phyloP scores from a whole-genome alignment of 2,113 vertebrate species.

The Arothron firmamentum region DNA sequence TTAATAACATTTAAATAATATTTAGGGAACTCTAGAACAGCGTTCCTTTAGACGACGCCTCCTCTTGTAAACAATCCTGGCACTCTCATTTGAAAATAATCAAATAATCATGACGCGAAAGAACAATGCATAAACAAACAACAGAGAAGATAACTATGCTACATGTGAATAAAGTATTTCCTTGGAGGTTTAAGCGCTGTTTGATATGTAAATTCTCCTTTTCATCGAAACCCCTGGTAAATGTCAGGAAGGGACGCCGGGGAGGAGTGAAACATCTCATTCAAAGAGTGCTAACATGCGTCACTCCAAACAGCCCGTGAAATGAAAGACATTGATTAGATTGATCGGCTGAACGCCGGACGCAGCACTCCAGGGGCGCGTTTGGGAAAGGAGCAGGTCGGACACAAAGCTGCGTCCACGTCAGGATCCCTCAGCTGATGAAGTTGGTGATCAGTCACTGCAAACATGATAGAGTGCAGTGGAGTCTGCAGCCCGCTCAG shows the following conservation, averaged over 20 bases:
- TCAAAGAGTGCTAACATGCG: slow-evolving; percentile 56
- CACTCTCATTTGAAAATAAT: slow-evolving; percentile 48
- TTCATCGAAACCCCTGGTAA: slow-evolving; percentile 49
- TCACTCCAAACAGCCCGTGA: slow-evolving; percentile 57
- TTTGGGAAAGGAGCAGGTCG: slow-evolving; percentile 61
- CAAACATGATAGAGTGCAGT: slow-evolving; percentile 1
- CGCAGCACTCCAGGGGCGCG: slow-evolving; percentile 22
- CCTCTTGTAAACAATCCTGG: slow-evolving; percentile 26
- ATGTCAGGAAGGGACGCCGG: slow-evolving; percentile 56
- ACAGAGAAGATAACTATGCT: slow-evolving; percentile 39
- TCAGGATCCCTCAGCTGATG: slow-evolving; percentile 35
- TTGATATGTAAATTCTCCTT: slow-evolving; percentile 72
- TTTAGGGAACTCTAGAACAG: slow-evolving; percentile 6
- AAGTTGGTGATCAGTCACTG: slow-evolving; percentile 18
- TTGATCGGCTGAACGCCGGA: slow-evolving; percentile 36
- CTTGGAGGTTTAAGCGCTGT: slow-evolving; percentile 50
- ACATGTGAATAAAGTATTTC: slow-evolving; percentile 24
- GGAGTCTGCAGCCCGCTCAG: too few species aligned
- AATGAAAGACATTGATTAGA: slow-evolving; percentile 62
- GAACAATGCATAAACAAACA: slow-evolving; percentile 49
- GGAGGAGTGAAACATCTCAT: slow-evolving; percentile 65
- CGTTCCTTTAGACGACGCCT: slow-evolving; percentile 16
- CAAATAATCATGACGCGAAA: slow-evolving; percentile 47
- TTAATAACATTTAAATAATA: too few species aligned
- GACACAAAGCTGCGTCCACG: slow-evolving; percentile 50